phyloP scores from a whole-genome alignment of 2,113 vertebrate genomes.

The Sander lucioperca region DNA sequence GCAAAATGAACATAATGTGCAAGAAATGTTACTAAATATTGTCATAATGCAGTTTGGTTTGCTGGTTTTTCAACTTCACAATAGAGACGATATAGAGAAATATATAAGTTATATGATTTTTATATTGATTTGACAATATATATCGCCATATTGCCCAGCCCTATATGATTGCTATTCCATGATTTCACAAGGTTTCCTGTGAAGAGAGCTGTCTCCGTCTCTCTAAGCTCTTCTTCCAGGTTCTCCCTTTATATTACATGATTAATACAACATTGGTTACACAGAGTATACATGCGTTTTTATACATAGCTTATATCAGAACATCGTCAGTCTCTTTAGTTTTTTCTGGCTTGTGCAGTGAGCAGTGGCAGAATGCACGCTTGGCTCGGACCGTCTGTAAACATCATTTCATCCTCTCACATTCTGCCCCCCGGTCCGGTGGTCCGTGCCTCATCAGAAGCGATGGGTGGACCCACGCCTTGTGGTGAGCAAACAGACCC shows the following conservation, averaged over 20 bases:
- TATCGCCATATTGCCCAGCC: no score
- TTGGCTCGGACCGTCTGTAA: neutral
- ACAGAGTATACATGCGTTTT: neutral
- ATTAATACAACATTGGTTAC: neutral
- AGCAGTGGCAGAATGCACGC: neutral
- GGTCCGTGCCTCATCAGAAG: neutral
- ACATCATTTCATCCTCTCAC: neutral
- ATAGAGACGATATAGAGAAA: no score
- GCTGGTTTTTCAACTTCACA: no score
- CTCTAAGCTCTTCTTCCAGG: neutral
- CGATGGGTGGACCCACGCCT: no score
- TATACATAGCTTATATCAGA: neutral
- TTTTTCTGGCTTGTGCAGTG: neutral
- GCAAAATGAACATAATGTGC: no score
- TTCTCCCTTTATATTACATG: no score
- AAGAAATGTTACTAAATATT: no score
- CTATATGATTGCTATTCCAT: neutral
- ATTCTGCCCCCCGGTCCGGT: neutral
- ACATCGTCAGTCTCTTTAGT: neutral
- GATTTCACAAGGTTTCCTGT: neutral
- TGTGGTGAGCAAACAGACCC: constrained; percentile 19
- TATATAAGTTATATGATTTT: no score
- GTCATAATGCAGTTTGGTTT: no score
- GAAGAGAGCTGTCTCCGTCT: no score
- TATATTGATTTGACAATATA: no score